Conservation (phyloP, 2,113 vertebrate species). For the Mustelus asterias region DNA sequence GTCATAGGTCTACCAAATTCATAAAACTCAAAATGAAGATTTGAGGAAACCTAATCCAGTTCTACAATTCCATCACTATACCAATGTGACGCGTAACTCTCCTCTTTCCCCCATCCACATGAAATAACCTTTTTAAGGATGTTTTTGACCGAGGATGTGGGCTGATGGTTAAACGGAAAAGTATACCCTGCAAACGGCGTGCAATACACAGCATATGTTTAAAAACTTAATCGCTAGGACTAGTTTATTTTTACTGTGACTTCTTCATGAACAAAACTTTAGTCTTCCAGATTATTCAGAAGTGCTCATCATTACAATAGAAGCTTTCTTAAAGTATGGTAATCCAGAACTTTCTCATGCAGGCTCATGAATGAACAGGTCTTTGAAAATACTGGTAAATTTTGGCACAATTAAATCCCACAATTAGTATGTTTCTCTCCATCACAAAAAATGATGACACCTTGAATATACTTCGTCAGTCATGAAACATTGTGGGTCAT, state of each 20-base stretch:
- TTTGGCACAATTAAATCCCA: background rate
- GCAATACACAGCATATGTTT: background rate
- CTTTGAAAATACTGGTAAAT: background rate
- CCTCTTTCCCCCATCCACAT: background rate
- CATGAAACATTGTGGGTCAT: background rate
- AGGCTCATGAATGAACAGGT: background rate
- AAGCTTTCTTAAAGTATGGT: background rate
- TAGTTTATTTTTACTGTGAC: conserved; percentile 18
- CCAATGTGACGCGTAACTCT: background rate
- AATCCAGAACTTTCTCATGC: background rate
- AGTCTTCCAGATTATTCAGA: background rate
- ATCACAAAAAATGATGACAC: background rate
- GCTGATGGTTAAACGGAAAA: conserved; percentile 2
- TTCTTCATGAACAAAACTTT: conserved; percentile 9
- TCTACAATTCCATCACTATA: background rate
- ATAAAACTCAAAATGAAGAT: background rate
- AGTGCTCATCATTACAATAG: background rate
- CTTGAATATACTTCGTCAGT: background rate
- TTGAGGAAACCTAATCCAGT: background rate
- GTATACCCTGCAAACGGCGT: background rate
- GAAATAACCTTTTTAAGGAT: background rate
- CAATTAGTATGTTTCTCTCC: background rate
- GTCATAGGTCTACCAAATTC: background rate
- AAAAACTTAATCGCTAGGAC: background rate
- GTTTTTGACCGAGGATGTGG: background rate